Evolutionary conservation across 2,888 invertebrate genomes (phyloP).

Genomic region (Diarsia mendica): DNA sequence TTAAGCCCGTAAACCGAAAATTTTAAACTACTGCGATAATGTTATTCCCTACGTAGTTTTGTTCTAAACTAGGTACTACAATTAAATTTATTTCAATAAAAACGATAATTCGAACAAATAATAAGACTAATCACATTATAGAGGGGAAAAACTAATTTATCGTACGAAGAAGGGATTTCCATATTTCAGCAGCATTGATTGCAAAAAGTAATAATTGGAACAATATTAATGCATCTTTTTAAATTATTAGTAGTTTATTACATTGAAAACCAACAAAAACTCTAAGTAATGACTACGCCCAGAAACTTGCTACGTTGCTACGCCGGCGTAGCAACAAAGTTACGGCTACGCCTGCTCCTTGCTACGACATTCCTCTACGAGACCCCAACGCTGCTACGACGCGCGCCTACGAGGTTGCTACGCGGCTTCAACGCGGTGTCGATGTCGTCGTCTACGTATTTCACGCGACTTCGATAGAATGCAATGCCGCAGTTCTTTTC

Average conservation of each 20-base stretch:
- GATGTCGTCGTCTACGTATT: not conserved
- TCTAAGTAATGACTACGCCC: not conserved
- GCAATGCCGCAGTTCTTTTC: not conserved
- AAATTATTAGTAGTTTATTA: not conserved
- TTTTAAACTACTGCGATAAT: not conserved
- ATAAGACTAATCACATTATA: not conserved
- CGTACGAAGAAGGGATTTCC: constrained; percentile 10
- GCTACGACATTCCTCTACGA: constrained; percentile 23
- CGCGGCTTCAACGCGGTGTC: constrained; percentile 13
- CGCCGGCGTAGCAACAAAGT: constrained; percentile 20
- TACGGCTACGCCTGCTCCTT: constrained; percentile 6
- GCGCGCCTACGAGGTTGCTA: constrained; percentile 7
- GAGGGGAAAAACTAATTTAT: not conserved
- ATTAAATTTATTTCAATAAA: not conserved
- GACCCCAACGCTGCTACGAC: not conserved
- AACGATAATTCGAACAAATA: not conserved
- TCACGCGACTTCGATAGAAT: not conserved
- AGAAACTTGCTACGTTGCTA: not conserved
- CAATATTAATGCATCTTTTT: not conserved
- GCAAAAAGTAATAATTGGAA: not conserved
- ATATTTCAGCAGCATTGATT: not conserved
- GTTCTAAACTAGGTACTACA: not conserved
- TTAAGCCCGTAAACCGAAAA: not conserved
- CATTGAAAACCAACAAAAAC: not conserved
- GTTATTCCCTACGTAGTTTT: not conserved